phyloP scores from a whole-genome alignment of 2,113 vertebrate genomes.

The Hymenochirus boettgeri region DNA sequence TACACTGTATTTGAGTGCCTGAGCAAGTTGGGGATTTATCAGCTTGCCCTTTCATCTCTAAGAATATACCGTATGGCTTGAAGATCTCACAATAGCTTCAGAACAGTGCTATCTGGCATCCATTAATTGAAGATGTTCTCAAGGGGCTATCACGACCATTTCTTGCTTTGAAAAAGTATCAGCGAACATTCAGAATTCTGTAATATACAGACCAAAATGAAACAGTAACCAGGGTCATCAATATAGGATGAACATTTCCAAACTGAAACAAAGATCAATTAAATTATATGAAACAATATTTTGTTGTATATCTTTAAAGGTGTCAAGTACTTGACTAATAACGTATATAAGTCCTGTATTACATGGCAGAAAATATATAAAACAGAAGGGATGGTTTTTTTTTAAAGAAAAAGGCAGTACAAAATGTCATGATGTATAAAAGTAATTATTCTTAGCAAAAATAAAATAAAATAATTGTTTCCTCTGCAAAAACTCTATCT shows the following conservation, averaged over 20 bases:
- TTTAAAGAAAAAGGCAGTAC: too few species aligned
- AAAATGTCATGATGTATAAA: too few species aligned
- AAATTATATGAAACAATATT: neutral
- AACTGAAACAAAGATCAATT: neutral
- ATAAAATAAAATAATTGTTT: too few species aligned
- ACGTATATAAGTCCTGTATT: too few species aligned
- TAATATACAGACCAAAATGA: neutral
- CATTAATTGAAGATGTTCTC: conserved; percentile 5
- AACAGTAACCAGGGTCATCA: neutral
- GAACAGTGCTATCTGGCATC: neutral
- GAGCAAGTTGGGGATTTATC: conserved; percentile 3
- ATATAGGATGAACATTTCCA: neutral
- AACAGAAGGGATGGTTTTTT: too few species aligned
- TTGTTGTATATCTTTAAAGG: neutral
- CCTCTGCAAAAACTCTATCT: too few species aligned
- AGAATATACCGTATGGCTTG: neutral
- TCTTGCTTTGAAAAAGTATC: conserved; percentile 2
- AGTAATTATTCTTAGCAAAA: too few species aligned
- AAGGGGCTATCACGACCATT: neutral
- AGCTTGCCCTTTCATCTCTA: conserved; percentile 4
- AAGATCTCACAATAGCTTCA: neutral
- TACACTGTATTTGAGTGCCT: neutral
- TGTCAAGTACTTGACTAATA: too few species aligned
- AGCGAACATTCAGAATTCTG: neutral
- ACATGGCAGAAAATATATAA: too few species aligned